Percentiles rank a stretch among this genome's conserved stretches.
phyloP scores from a whole-genome alignment of 2,888 invertebrate genomes.

The Cepaea hortensis region DNA sequence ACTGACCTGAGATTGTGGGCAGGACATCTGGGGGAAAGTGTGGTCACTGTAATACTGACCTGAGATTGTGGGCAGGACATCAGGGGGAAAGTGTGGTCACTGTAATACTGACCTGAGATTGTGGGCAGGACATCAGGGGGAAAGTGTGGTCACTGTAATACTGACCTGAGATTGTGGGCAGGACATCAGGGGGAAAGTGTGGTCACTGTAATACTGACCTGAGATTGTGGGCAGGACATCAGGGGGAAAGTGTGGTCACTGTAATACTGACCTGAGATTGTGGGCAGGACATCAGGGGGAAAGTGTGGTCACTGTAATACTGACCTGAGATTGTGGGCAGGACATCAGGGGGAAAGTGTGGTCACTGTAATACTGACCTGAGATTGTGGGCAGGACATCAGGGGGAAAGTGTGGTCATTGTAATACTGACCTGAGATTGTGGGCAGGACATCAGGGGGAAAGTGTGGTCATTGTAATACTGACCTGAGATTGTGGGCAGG shows the following conservation, averaged over 20 bases:
- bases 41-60: too few species aligned
- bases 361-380: not conserved
- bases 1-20: too few species aligned
- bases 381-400: not conserved
- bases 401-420: slow-evolving; percentile 17
- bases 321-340: not conserved
- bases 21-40: too few species aligned
- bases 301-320: not conserved
- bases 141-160: too few species aligned
- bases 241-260: not conserved
- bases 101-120: too few species aligned
- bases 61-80: too few species aligned
- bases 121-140: too few species aligned
- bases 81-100: too few species aligned
- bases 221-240: not conserved
- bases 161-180: too few species aligned
- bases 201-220: too few species aligned
- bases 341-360: too few species aligned
- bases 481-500: not conserved
- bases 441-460: slow-evolving; percentile 90
- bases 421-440: slow-evolving; percentile 80
- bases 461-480: slow-evolving; percentile 59
- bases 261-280: not conserved
- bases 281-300: not conserved
- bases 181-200: too few species aligned